phyloP scores from a whole-genome alignment of 2,113 vertebrate genomes.

The Gavia stellata region DNA sequence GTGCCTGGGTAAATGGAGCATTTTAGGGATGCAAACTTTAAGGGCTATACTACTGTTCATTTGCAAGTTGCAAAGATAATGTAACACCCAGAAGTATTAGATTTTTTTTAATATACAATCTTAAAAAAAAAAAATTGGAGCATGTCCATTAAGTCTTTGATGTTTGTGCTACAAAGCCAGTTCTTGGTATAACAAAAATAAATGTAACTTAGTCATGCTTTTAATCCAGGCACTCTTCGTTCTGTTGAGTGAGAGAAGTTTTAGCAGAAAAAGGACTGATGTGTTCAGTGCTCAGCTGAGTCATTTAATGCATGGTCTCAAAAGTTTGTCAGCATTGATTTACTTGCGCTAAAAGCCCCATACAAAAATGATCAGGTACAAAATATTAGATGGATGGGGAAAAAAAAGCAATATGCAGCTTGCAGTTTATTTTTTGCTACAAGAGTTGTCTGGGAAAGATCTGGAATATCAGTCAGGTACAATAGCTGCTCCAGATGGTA shows the following conservation, averaged over 20 bases:
- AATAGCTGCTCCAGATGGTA: background rate
- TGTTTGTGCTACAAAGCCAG: background rate
- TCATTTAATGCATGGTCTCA: background rate
- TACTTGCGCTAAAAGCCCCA: background rate
- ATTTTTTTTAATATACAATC: background rate
- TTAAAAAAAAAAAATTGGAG: background rate
- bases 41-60: background rate
- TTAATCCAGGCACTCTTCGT: background rate
- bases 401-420: background rate
- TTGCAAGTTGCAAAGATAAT: background rate
- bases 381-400: background rate
- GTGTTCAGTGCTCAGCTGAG: background rate
- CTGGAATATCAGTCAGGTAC: background rate
- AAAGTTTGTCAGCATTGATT: background rate
- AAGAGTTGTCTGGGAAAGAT: background rate
- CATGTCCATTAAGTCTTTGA: slow-evolving; percentile 43
- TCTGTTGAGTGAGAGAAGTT: background rate
- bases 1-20: background rate
- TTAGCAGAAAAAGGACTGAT: background rate
- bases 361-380: background rate
- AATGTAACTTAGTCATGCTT: slow-evolving; percentile 26
- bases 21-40: background rate
- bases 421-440: background rate
- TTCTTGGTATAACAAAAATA: background rate
- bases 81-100: background rate